Evolutionary conservation across 2,888 invertebrate genomes (phyloP), one percentile per base, ranked within the genome.

Genomic region (Dromius quadrimaculatus): DNA sequence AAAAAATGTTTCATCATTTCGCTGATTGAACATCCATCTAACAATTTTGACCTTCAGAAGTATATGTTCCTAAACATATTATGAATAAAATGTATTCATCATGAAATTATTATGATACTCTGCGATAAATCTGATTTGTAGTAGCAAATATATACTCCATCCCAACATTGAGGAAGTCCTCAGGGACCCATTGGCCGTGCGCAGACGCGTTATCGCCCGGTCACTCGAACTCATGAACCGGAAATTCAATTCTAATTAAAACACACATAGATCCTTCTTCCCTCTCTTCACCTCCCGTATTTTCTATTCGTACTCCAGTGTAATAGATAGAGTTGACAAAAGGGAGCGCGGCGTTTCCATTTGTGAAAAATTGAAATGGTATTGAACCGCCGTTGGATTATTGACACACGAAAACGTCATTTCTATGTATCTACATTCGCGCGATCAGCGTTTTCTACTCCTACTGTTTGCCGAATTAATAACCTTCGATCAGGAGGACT

Each of bases 321-420:
- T 28, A 11, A 3, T 15, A 11, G 41, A 15, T 41, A 47, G 47
- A 54, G 22, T 62, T 62, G 43, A 62, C 62, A 62, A 62, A 62
- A 62, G 62, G 22, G 62, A 62, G 41, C 22, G 13, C 22, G 43
- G 17, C 62, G 28, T 62, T 62, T 47, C 50, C 70, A 62, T 70
- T 70, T 62, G 70, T 50, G 62, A 62, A 70, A 70, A 70, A 70
- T 70, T 70, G 70, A 62, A 70, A 70, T 62, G 47, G 70, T 70
- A 70, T 70, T 70, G 70, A 70, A 61, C 70, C 45, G 38, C 47
- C 32, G 64, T 47, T 6, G 47, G 62, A 70, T 70, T 70, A 70
- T 70, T 70, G 70, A 70, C 69, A 69, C 61, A 69, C 50, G 61
- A 62, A 59, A 43, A 45, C 62, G 70, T 70, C 70, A 70, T 62